A percentile compares a stretch with the other conserved stretches of the same genome.
Conservation (phyloP, 2,888 invertebrate species). For the Cryptus viduatorius region DNA sequence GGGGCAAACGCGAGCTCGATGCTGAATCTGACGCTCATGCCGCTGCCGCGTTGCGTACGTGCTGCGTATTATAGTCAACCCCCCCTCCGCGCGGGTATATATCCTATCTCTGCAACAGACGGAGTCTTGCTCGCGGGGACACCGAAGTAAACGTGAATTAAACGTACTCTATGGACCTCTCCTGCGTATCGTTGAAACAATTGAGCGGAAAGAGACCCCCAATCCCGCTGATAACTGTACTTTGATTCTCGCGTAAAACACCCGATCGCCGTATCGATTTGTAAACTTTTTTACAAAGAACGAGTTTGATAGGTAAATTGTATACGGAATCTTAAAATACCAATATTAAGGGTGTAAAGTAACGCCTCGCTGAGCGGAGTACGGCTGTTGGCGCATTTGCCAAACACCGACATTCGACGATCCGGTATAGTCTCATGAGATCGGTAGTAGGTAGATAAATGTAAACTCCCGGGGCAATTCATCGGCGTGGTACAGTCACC, state of each 20-base stretch:
- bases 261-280: slow-evolving; percentile 12
- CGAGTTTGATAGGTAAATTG: too few species aligned
- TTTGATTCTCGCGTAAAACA: background rate
- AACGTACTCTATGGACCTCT: slow-evolving; percentile 28
- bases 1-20: slow-evolving; percentile 62
- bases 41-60: slow-evolving; percentile 60
- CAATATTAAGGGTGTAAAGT: slow-evolving; percentile 45
- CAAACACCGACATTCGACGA: slow-evolving; percentile 56
- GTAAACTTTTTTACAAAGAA: too few species aligned
- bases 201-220: background rate
- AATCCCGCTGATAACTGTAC: background rate
- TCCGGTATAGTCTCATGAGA: slow-evolving; percentile 43
- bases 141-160: slow-evolving; percentile 23
- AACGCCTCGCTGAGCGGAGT: slow-evolving; percentile 32
- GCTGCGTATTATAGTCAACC: slow-evolving; percentile 45
- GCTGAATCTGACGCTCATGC: slow-evolving; percentile 61
- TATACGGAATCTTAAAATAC: slow-evolving; percentile 1
- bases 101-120: slow-evolving; percentile 34
- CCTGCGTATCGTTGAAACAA: slow-evolving; percentile 2
- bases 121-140: slow-evolving; percentile 22
- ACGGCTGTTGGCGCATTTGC: slow-evolving; percentile 54
- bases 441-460: slow-evolving; percentile 56
- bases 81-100: background rate
- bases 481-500: slow-evolving; percentile 33
- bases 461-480: too few species aligned